Base-by-base conservation (phyloP, 2,797 vertebrate genomes). In the Eulemur albifrons region DNA sequence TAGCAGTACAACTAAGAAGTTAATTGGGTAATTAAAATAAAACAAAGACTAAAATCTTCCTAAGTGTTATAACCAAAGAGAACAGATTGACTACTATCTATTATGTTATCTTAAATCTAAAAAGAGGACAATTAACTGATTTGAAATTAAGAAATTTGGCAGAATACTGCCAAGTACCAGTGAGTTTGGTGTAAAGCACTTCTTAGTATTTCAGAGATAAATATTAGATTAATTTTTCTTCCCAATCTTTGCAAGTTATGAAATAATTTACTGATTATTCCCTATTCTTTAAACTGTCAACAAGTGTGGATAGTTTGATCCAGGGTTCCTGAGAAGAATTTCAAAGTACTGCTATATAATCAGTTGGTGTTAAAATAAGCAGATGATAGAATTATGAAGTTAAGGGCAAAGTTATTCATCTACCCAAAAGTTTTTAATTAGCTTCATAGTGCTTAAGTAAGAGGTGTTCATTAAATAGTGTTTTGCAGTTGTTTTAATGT, bases 11-110 rank as follows among this genome's bases (percentile, higher is more conserved):
- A 84, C 96, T 77, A 91, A 97, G 88, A 97, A 97, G 90, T 96
- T 98, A 97, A 95, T 85, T 94, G 86, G 86, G 84, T 95, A 93
- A 96, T 97, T 97, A 97, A 97, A 92, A 92, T 94, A 94, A 97
- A 97, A 92, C 86, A 94, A 93, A 96, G 95, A 83, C 69, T 73
- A 92, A 97, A 94, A 79, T 88, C 59, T 59, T 95, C 35, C 76
- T 94, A 97, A 97, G 72, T 77, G 50, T 82, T 96, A 93, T 88
- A 97, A 88, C 72, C 59, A 83, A 93, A 96, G 97, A 82, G 88
- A 97, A 95, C 94, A 97, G 92, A 95, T n/a, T 96, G 95, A 93
- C 88, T 88, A 52, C 89, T 88, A 92, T 92, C 67, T 92, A 95
- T 89, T 90, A 95, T 72, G 86, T 67, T 94, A 95, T 93, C 86